Percentiles rank a stretch among this genome's conserved stretches.
phyloP scores from a whole-genome alignment of 2,888 invertebrate genomes.

The Macaria liturata region DNA sequence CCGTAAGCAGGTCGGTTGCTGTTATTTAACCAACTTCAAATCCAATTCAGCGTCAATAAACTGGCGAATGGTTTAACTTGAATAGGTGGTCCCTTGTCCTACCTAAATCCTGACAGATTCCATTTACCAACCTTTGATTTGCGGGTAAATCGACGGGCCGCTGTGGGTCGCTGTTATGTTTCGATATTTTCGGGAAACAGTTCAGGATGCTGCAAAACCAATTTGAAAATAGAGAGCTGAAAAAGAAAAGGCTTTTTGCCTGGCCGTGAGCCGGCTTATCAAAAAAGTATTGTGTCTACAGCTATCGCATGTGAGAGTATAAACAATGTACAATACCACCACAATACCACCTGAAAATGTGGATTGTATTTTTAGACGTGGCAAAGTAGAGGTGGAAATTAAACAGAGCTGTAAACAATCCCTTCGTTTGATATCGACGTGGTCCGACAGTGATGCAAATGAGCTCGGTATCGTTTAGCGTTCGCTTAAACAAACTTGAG shows the following conservation, averaged over 20 bases:
- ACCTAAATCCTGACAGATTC: slow-evolving; percentile 37
- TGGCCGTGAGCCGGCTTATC: not conserved
- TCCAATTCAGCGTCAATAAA: slow-evolving; percentile 31
- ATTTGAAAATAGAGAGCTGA: slow-evolving; percentile 8
- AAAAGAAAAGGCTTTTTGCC: slow-evolving; percentile 1
- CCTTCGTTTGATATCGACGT: not conserved
- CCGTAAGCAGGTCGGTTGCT: not conserved
- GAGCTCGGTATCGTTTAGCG: slow-evolving; percentile 45
- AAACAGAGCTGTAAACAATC: not conserved
- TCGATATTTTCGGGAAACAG: slow-evolving; percentile 16
- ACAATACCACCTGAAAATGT: too few species aligned
- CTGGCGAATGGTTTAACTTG: slow-evolving; percentile 29
- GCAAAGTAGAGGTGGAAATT: too few species aligned
- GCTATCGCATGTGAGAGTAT: too few species aligned
- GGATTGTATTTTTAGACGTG: too few species aligned
- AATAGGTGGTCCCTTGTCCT: slow-evolving; percentile 34
- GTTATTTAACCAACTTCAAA: slow-evolving; percentile 21
- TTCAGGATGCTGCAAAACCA: slow-evolving; percentile 13
- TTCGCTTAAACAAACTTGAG: slow-evolving; percentile 52
- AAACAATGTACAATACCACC: too few species aligned
- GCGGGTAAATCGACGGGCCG: slow-evolving; percentile 38
- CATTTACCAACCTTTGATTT: slow-evolving; percentile 43
- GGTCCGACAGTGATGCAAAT: slow-evolving; percentile 8
- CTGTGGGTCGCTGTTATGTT: slow-evolving; percentile 27
- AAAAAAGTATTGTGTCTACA: too few species aligned